A percentile compares a stretch with the other conserved stretches of the same genome.
These are phyloP conservation scores for Danaus plexippus DNA, from an alignment of 1,140 invertebrate species.

Conservation along the genomic window DNA sequence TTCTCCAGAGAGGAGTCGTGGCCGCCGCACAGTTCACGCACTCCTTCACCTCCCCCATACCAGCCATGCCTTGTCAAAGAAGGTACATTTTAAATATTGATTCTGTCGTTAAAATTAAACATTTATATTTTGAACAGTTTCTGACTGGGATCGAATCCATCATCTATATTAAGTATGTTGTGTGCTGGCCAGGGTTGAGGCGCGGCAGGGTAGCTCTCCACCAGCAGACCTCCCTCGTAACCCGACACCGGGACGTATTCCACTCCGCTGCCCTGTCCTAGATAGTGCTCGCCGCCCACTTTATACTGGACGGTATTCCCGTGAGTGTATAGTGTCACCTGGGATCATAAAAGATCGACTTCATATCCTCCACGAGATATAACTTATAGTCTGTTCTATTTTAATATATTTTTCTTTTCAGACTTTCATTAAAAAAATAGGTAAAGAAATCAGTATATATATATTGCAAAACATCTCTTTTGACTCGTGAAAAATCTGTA, in stretches of 20 bases:
- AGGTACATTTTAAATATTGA: too few species aligned
- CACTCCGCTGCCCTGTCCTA: conserved; percentile 47
- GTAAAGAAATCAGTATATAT: too few species aligned
- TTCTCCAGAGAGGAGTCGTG: conserved; percentile 88
- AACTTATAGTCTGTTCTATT: too few species aligned
- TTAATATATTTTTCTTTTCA: too few species aligned
- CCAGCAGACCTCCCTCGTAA: conserved; percentile 55
- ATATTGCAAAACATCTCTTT: too few species aligned
- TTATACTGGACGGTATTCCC: conserved; percentile 67
- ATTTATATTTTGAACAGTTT: not conserved
- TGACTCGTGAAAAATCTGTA: too few species aligned
- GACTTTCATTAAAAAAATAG: too few species aligned
- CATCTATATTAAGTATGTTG: conserved; percentile 59
- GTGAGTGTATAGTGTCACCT: conserved; percentile 73
- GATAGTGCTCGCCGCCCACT: conserved; percentile 66
- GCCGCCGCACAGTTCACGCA: conserved; percentile 92
- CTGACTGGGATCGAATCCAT: conserved; percentile 58
- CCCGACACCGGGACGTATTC: conserved; percentile 61
- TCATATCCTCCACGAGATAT: too few species aligned
- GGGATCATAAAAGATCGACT: conserved; percentile 4
- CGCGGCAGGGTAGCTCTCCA: conserved; percentile 54
- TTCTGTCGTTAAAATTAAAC: too few species aligned
- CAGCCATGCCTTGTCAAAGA: conserved; percentile 41
- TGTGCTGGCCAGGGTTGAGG: conserved; percentile 51
- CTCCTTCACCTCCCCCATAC: conserved; percentile 79